A percentile compares a stretch with the other conserved stretches of the same genome.
Evolutionary conservation across 2,888 invertebrate genomes (phyloP).

Genomic region (Enoplolaimus lenunculus): DNA sequence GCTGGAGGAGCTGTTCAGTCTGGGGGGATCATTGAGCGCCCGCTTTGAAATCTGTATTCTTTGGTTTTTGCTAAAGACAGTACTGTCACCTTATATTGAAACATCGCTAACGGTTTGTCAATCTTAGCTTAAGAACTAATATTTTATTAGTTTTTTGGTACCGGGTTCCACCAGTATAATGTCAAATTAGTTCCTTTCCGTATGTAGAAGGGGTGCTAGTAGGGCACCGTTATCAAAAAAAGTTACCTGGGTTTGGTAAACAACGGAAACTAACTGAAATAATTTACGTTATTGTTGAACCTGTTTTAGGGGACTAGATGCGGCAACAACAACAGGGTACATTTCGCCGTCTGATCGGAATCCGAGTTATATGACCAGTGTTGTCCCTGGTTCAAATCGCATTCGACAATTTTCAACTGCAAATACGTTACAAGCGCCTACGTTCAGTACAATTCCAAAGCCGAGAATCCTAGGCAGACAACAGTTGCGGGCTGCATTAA

Average conservation of each 20-base stretch:
- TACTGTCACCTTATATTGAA: not conserved
- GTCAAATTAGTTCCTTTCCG: too few relatives aligned
- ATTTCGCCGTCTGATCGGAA: not conserved
- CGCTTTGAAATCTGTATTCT: not conserved
- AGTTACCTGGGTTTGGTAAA: too few relatives aligned
- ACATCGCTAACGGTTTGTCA: not conserved
- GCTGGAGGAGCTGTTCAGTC: not conserved
- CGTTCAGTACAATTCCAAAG: not conserved
- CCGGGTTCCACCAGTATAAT: too few relatives aligned
- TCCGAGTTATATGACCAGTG: conserved; percentile 1
- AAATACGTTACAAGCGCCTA: not conserved
- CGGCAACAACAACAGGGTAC: not conserved
- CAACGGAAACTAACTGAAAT: too few relatives aligned
- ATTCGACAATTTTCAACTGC: not conserved
- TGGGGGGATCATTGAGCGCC: too few relatives aligned
- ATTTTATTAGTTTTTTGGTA: too few relatives aligned
- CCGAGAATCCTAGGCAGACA: not conserved
- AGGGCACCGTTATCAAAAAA: too few relatives aligned
- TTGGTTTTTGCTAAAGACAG: not conserved
- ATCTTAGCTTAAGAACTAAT: too few relatives aligned
- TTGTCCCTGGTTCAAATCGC: too few relatives aligned
- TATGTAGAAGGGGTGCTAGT: too few relatives aligned
- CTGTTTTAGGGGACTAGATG: not conserved
- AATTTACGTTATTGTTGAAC: too few relatives aligned
- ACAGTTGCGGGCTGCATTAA: too few relatives aligned